These are phyloP conservation scores for Passer domesticus DNA, from an alignment of 2,113 vertebrate species.

Conservation along the genomic window DNA sequence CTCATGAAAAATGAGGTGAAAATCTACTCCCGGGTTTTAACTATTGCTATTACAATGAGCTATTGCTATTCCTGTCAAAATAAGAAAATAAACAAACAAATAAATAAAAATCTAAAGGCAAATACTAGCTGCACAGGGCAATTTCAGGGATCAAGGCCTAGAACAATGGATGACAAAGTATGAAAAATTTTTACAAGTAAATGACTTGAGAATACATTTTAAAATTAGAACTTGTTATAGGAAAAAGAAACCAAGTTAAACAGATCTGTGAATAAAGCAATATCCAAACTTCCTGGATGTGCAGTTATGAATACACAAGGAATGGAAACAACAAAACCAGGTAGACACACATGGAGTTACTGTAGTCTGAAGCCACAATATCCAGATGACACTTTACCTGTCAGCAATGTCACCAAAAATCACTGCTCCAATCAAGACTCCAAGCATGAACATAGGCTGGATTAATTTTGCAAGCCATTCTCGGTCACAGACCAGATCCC, in stretches of 20 bases:
- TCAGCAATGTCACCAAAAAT: slow-evolving; percentile 91
- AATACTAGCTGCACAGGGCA: not conserved
- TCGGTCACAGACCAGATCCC: slow-evolving; percentile 89
- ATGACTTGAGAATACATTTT: not conserved
- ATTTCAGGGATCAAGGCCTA: not conserved
- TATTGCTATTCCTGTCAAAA: not conserved
- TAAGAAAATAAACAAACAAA: not conserved
- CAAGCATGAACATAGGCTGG: slow-evolving; percentile 92
- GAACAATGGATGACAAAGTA: not conserved
- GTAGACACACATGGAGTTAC: fast-evolving
- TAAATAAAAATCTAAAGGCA: not conserved
- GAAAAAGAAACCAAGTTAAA: not conserved
- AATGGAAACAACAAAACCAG: not conserved
- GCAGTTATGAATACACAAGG: not conserved
- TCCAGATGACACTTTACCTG: slow-evolving; percentile 76
- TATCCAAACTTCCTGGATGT: not conserved
- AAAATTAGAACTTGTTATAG: not conserved
- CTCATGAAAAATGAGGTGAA: not conserved
- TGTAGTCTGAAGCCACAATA: not conserved
- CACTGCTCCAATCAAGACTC: slow-evolving; percentile 88
- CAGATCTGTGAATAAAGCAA: not conserved
- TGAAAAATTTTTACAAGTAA: not conserved
- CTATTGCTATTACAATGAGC: not conserved
- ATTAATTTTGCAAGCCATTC: slow-evolving; percentile 88
- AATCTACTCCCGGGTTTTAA: not conserved